phyloP scores from a whole-genome alignment of 2,797 vertebrate genomes.

The Miichthys miiuy region DNA sequence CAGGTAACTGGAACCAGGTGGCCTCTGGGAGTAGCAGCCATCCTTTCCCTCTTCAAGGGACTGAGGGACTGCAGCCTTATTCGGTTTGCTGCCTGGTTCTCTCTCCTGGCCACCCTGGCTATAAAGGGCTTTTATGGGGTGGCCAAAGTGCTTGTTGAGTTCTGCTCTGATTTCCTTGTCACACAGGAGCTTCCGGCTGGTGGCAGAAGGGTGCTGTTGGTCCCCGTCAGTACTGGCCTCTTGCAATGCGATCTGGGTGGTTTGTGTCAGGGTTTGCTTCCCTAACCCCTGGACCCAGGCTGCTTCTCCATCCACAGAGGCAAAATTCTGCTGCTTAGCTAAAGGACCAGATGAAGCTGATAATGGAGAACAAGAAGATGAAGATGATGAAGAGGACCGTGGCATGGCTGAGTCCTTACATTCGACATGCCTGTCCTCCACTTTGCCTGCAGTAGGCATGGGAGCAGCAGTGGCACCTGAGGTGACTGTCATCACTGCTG shows the following conservation, averaged over 20 bases:
- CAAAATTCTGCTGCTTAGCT: constrained; percentile 86
- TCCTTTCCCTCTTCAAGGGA: constrained; percentile 86
- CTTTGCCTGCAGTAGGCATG: constrained; percentile 84
- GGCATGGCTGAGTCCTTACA: constrained; percentile 91
- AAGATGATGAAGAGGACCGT: constrained; percentile 79
- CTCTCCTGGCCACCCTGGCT: constrained; percentile 79
- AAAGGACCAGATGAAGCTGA: constrained; percentile 81
- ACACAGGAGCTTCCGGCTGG: constrained; percentile 92
- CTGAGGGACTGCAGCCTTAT: constrained; percentile 83
- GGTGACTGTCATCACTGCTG: constrained; percentile 91
- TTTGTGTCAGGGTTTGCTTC: constrained; percentile 69
- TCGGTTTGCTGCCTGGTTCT: constrained; percentile 67
- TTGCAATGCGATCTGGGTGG: constrained; percentile 64
- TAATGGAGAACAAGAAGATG: constrained; percentile 78
- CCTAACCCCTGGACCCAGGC: constrained; percentile 64
- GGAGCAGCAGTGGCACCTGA: constrained; percentile 76
- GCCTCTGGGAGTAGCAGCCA: constrained; percentile 78
- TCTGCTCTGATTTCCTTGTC: constrained; percentile 98
- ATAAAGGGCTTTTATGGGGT: constrained; percentile 92
- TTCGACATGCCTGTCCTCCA: constrained; percentile 90
- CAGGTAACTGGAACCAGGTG: constrained; percentile 78
- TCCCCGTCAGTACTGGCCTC: constrained; percentile 62
- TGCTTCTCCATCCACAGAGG: constrained; percentile 85
- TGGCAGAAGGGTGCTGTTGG: constrained; percentile 68
- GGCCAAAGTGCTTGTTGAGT: constrained; percentile 99